Evolutionary conservation across 2,797 vertebrate genomes (phyloP).

Genomic region (Mus caroli): DNA sequence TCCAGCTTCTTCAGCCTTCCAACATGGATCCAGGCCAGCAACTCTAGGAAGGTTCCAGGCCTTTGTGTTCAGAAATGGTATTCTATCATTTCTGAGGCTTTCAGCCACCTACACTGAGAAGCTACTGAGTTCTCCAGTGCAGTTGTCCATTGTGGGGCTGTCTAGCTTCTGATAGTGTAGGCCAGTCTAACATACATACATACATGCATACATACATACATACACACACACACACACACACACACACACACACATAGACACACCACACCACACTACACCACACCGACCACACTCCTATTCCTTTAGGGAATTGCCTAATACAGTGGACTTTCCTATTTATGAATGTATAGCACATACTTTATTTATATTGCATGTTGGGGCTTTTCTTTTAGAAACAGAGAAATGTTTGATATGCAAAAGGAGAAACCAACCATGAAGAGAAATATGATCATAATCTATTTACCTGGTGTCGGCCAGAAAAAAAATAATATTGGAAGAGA

Average conservation of each 20-base stretch:
- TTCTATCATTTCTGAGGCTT: background rate
- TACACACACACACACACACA: background rate
- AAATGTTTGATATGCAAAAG: slow-evolving; percentile 44
- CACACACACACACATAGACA: background rate
- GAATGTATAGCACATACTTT: background rate
- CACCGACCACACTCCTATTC: background rate
- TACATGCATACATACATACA: background rate
- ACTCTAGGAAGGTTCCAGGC: background rate
- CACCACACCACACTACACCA: background rate
- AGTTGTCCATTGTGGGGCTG: background rate
- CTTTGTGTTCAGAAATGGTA: too few relatives aligned
- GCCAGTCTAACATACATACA: background rate
- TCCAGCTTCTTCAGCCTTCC: background rate
- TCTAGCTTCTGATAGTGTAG: background rate
- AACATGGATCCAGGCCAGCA: too few relatives aligned
- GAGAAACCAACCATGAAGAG: background rate
- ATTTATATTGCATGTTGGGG: background rate
- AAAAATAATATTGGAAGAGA: slow-evolving; percentile 42
- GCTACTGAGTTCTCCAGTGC: background rate
- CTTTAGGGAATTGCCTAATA: background rate
- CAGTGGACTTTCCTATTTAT: background rate
- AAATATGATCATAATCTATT: slow-evolving; percentile 33
- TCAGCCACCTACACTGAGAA: background rate
- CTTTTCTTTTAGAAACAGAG: slow-evolving; percentile 39
- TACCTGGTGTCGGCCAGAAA: background rate